These are phyloP conservation scores for Agelastica alni DNA, from an alignment of 2,888 invertebrate species.

Conservation along the genomic window DNA sequence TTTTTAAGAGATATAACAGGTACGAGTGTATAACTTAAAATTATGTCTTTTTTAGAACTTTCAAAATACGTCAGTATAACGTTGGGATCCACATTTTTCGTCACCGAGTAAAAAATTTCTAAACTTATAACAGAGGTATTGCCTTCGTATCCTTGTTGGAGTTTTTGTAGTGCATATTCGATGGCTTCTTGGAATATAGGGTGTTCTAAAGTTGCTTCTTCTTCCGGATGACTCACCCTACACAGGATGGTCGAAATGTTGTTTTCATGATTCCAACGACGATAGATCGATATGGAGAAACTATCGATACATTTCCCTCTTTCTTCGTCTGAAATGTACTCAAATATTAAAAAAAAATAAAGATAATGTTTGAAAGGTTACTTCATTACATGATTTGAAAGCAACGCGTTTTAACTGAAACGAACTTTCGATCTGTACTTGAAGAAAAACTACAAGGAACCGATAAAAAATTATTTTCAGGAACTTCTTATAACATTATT, in stretches of 20 bases:
- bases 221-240: conserved; percentile 62
- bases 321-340: conserved; percentile 84
- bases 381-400: too few relatives aligned
- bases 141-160: conserved; percentile 60
- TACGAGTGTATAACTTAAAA: conserved; percentile 73
- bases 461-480: too few relatives aligned
- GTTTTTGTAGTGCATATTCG: conserved; percentile 59
- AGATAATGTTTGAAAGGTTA: too few relatives aligned
- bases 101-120: conserved; percentile 77
- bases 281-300: conserved; percentile 80
- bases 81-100: conserved; percentile 58
- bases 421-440: too few relatives aligned
- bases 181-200: conserved; percentile 62
- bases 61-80: conserved; percentile 55
- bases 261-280: conserved; percentile 88
- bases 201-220: conserved; percentile 43
- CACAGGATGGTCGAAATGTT: conserved; percentile 85
- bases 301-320: conserved; percentile 85
- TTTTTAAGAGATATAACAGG: conserved; percentile 81
- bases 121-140: conserved; percentile 71
- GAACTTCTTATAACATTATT: too few relatives aligned
- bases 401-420: too few relatives aligned
- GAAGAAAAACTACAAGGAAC: too few relatives aligned
- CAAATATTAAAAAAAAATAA: too few relatives aligned
- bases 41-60: conserved; percentile 56